Conservation (phyloP, 2,113 vertebrate species). For the Arothron firmamentum region DNA sequence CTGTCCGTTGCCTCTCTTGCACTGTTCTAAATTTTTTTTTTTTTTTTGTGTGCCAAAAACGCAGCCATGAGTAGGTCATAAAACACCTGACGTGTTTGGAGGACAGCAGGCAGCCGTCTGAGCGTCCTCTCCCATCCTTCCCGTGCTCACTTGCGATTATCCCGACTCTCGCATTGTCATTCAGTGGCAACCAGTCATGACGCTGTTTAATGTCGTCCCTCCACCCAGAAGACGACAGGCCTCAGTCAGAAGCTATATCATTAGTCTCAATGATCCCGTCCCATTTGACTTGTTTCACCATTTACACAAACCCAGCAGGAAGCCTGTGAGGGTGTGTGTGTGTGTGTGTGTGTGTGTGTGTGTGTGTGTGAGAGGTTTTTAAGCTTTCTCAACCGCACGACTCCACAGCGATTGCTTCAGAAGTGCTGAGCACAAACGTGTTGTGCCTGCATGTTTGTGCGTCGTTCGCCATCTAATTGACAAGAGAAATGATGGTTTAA, state of each 20-base stretch:
- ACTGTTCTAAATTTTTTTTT: constrained; percentile 17
- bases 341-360: not conserved
- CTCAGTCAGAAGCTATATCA: constrained; percentile 39
- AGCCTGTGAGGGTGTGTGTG: constrained; percentile 5
- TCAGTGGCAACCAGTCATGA: constrained; percentile 46
- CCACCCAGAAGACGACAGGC: constrained; percentile 50
- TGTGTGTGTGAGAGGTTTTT: constrained; percentile 1
- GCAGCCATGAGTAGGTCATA: constrained; percentile 37
- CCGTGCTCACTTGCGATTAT: not conserved
- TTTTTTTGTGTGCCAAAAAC: constrained; percentile 23
- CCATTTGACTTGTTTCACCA: constrained; percentile 35
- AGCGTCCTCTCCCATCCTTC: not conserved
- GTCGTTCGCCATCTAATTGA: constrained; percentile 41
- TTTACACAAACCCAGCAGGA: constrained; percentile 40
- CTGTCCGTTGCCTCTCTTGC: constrained; percentile 23
- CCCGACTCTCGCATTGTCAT: constrained; percentile 34
- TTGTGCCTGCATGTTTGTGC: constrained; percentile 41
- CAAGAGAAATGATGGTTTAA: constrained; percentile 28
- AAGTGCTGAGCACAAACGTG: constrained; percentile 22
- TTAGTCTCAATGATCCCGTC: constrained; percentile 50
- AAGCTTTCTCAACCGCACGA: constrained; percentile 12
- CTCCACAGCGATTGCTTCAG: constrained; percentile 28
- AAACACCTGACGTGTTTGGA: constrained; percentile 3
- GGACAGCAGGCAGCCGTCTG: constrained; percentile 16
- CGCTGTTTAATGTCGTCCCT: constrained; percentile 36